A percentile compares a stretch with the other conserved stretches of the same genome.
These are phyloP conservation scores for Chorisops tibialis DNA, from an alignment of 2,888 invertebrate species.

Conservation along the genomic window DNA sequence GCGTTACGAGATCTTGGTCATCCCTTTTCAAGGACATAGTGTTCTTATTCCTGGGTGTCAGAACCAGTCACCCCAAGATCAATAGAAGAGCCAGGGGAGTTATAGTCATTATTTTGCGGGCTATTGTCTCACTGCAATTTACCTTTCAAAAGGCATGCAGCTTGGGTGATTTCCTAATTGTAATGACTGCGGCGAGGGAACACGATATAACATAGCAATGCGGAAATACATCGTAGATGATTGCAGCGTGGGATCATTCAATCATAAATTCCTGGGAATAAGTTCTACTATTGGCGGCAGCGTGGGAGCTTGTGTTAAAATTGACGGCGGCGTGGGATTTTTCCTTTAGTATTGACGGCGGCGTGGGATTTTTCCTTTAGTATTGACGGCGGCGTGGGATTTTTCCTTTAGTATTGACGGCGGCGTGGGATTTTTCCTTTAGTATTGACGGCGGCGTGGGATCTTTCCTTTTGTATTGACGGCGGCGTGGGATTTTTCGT, in stretches of 20 bases:
- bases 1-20: too few relatives aligned
- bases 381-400: constrained; percentile 5
- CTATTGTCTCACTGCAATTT: constrained; percentile 7
- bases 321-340: constrained; percentile 6
- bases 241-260: not conserved
- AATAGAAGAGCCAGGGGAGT: constrained; percentile 12
- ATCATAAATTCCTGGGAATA: not conserved
- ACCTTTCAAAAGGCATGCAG: not conserved
- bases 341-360: not conserved
- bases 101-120: not conserved
- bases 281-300: not conserved
- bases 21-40: too few relatives aligned
- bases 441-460: constrained; percentile 13
- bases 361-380: not conserved
- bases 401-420: not conserved
- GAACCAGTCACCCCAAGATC: too few relatives aligned
- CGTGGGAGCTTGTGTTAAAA: not conserved
- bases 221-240: not conserved
- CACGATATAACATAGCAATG: not conserved
- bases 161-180: not conserved
- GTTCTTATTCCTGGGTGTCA: too few relatives aligned
- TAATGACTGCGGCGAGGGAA: constrained; percentile 9
- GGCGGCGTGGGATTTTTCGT: not conserved
- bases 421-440: constrained; percentile 14
- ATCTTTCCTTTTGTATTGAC: not conserved